Base-by-base conservation (phyloP, 2,797 vertebrate species). In the Ataeniobius toweri region DNA sequence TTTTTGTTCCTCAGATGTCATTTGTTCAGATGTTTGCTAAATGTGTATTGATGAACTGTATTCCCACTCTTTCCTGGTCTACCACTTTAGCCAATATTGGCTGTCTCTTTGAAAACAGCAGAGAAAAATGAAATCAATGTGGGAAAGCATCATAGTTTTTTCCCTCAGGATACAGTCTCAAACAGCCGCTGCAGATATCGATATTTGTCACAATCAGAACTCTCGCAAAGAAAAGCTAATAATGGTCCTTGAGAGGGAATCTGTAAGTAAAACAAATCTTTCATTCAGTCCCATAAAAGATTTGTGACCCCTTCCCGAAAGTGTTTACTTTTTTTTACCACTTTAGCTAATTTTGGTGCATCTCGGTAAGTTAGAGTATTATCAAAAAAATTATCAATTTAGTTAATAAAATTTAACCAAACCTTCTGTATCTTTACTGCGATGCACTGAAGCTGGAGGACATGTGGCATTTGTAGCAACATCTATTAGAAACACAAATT, bases 1-100 rank as follows among this genome's bases (percentile, higher is more conserved):
- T 28, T 26, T 3, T 20, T 31, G 31, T 14, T 58, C 74, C 82
- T 55, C 3, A 18, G 31, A 72, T 65, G 81, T 79, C 80, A 59
- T 36, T 70, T 44, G 59, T 56, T n/a, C 59, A 28, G 72, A 80
- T 79, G 75, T 84, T 88, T 79, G 41, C 78, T 85, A 86, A 85
- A 89, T 65, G 82, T 71, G 80, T 83, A 86, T 89, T 77, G 89
- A 91, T 85, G 53, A 78, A 36, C 73, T 76, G 80, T 65, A 76
- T 80, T 84, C 44, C 71, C 78, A 55, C 56, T 80, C 53, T 82
- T 67, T 78, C 80, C 80, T 22, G 58, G 24, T 56, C 39, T 36
- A 22, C 26, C 71, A 46, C 80, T 71, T 82, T 10, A 80, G 75
- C 50, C 53, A 46, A 58, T 76, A 79, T 85, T 70, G 71, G 75